phyloP scores from a whole-genome alignment of 2,113 vertebrate genomes.

The Tyrannus savana region DNA sequence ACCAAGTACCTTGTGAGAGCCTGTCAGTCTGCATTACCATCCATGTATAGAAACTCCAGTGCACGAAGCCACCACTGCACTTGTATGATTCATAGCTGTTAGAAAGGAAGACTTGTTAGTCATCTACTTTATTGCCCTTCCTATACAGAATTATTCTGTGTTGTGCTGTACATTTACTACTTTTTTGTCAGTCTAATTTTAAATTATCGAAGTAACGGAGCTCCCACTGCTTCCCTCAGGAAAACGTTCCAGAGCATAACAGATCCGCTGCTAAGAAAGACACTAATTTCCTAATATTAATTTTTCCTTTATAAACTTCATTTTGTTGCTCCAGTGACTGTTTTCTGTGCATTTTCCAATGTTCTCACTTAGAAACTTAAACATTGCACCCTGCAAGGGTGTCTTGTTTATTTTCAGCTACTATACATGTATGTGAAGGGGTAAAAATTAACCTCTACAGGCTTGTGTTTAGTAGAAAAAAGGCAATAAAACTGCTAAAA shows the following conservation, averaged over 20 bases:
- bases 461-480: background rate
- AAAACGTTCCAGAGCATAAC: constrained; percentile 1
- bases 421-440: background rate
- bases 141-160: constrained; percentile 24
- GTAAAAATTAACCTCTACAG: background rate
- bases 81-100: constrained; percentile 24
- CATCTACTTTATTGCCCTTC: constrained; percentile 20
- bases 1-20: background rate
- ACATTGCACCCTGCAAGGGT: background rate
- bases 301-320: constrained; percentile 27
- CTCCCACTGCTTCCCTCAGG: background rate
- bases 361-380: background rate
- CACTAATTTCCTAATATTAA: background rate
- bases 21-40: background rate
- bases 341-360: background rate
- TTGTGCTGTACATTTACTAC: constrained; percentile 1
- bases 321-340: background rate
- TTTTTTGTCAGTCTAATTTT: constrained; percentile 40
- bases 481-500: background rate
- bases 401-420: constrained; percentile 2
- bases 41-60: background rate
- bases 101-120: constrained; percentile 25
- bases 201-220: background rate
- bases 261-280: constrained; percentile 12
- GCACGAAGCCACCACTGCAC: background rate